Evolutionary conservation across 2,797 vertebrate genomes (phyloP).

Genomic region (Lateolabrax maculatus): DNA sequence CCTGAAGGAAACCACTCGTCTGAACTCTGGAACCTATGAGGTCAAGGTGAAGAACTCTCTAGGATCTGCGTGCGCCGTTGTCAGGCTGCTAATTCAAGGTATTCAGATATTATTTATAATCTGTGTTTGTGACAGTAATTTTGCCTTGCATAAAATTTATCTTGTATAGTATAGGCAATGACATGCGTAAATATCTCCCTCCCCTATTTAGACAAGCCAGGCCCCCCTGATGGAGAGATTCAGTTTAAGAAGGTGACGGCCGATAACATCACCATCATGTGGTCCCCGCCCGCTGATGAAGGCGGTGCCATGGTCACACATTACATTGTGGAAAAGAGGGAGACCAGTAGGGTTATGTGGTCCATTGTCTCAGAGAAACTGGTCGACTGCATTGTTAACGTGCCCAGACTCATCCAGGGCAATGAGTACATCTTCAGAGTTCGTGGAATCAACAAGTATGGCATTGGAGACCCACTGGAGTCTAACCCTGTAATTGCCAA

Average conservation of each 20-base stretch:
- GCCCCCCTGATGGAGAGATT: conserved; percentile 93
- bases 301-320: conserved; percentile 96
- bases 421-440: conserved; percentile 98
- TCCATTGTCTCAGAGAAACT: conserved; percentile 96
- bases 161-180: conserved; percentile 17
- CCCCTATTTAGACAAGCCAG: conserved; percentile 91
- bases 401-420: conserved; percentile 96
- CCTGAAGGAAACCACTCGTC: conserved; percentile 92
- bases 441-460: conserved; percentile 97
- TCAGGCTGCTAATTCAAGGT: conserved; percentile 97
- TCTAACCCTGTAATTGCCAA: conserved; percentile 92
- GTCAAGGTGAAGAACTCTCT: conserved; percentile 96
- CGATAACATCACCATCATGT: conserved; percentile 94
- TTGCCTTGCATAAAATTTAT: neutral
- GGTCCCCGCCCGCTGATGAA: conserved; percentile 94
- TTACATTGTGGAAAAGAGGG: conserved; percentile 98
- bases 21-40: conserved; percentile 95
- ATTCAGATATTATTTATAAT: conserved; percentile 49
- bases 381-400: conserved; percentile 91
- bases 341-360: conserved; percentile 98
- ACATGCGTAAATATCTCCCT: conserved; percentile 10
- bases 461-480: conserved; percentile 94
- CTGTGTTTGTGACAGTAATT: neutral
- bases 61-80: conserved; percentile 90
- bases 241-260: conserved; percentile 97